phyloP scores from a whole-genome alignment of 1,140 invertebrate genomes.

The Caenorhabditis tropicalis region DNA sequence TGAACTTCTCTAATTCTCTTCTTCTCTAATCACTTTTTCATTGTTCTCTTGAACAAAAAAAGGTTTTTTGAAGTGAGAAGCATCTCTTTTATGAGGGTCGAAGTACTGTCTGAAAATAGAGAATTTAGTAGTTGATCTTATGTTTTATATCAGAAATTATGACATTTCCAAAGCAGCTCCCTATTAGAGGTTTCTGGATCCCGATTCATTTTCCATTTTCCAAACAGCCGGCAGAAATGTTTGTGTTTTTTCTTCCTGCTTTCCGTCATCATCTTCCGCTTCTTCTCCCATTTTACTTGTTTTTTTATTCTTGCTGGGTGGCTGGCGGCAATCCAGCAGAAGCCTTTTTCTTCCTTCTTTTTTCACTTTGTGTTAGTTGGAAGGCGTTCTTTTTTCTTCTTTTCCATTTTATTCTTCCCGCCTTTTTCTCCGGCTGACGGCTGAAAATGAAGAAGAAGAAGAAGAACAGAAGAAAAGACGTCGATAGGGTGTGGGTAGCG shows the following conservation, averaged over 20 bases:
- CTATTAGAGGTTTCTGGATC: no score
- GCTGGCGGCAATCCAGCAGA: background rate
- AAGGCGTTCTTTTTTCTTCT: background rate
- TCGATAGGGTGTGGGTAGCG: background rate
- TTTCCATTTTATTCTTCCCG: background rate
- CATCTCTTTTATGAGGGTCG: no score
- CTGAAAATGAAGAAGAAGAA: constrained; percentile 5
- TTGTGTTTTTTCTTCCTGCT: background rate
- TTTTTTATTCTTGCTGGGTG: constrained; percentile 26
- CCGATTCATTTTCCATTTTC: no score
- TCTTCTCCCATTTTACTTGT: constrained; percentile 2
- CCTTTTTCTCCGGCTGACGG: background rate
- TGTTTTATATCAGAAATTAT: no score
- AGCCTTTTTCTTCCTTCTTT: background rate
- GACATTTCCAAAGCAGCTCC: no score
- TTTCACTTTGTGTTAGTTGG: no score
- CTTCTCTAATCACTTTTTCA: background rate
- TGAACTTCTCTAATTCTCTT: background rate
- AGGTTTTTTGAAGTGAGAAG: background rate
- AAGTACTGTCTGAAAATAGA: no score
- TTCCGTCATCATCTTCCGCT: background rate
- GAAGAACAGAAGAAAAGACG: background rate
- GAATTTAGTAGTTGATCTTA: no score
- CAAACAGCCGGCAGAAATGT: background rate
- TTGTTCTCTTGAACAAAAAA: background rate